Evolutionary conservation across 53 echinoderm and acorn worm species (phyloP).

Genomic region (Actinopyga echinites): DNA sequence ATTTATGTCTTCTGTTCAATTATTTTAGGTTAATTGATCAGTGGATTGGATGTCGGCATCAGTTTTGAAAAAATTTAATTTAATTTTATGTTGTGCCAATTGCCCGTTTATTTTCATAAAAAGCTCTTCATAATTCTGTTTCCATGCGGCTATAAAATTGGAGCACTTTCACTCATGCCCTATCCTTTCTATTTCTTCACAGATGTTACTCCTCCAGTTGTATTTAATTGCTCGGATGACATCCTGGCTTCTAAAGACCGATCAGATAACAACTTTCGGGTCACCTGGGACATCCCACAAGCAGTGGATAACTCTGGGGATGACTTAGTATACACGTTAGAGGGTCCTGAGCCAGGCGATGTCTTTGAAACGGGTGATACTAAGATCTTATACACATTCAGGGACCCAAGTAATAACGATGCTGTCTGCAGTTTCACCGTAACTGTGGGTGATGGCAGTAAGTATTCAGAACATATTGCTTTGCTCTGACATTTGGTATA

Average conservation of each 20-base stretch:
- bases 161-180: too few relatives aligned
- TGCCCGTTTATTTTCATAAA: too few relatives aligned
- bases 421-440: constrained; percentile 8
- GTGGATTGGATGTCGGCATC: too few relatives aligned
- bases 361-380: constrained; percentile 1
- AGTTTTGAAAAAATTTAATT: too few relatives aligned
- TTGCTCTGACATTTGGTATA: too few relatives aligned
- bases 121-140: too few relatives aligned
- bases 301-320: constrained; percentile 13
- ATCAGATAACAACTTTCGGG: neutral
- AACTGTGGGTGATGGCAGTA: constrained; percentile 19
- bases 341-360: neutral
- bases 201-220: constrained; percentile 7
- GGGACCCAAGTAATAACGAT: neutral
- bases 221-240: neutral
- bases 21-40: too few relatives aligned
- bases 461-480: neutral
- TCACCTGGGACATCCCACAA: constrained; percentile 7
- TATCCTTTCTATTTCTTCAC: neutral
- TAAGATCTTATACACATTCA: neutral
- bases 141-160: too few relatives aligned
- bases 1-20: too few relatives aligned
- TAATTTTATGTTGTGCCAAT: too few relatives aligned
- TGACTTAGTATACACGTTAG: neutral
- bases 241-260: neutral